A percentile compares a stretch with the other conserved stretches of the same genome.
phyloP scores from a whole-genome alignment of 2,113 vertebrate species.

The Bagarius yarrelli region DNA sequence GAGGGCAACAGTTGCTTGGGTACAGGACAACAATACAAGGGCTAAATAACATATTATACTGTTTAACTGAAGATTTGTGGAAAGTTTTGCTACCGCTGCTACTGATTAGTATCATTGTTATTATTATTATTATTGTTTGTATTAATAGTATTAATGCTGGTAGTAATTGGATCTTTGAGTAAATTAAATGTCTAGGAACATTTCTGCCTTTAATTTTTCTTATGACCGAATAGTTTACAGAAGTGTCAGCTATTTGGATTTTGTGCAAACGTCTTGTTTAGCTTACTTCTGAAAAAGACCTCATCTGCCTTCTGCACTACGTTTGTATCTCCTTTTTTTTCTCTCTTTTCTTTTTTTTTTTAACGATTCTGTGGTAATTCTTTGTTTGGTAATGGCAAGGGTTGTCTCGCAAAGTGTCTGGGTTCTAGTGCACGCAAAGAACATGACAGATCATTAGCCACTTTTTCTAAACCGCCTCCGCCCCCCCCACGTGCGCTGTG shows the following conservation, averaged over 20 bases:
- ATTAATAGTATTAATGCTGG: background rate
- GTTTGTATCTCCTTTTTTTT: background rate
- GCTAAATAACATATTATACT: background rate
- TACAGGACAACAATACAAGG: too few relatives aligned
- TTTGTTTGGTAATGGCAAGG: constrained; percentile 30
- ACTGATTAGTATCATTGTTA: background rate
- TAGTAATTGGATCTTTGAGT: background rate
- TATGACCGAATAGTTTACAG: background rate
- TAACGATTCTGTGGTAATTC: constrained; percentile 36
- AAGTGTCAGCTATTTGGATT: background rate
- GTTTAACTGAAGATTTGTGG: background rate
- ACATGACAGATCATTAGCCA: constrained; percentile 25
- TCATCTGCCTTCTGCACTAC: constrained; percentile 16
- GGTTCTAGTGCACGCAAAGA: constrained; percentile 14
- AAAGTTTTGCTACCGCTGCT: background rate
- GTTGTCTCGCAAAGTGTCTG: constrained; percentile 13
- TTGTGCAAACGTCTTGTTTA: background rate
- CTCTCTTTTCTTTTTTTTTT: background rate
- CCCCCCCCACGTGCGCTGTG: constrained; percentile 9
- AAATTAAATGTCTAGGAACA: background rate
- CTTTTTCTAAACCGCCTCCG: background rate
- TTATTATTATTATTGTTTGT: background rate
- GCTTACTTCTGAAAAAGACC: constrained; percentile 4
- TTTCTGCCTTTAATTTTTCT: background rate
- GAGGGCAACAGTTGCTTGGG: too few relatives aligned